phyloP scores from a whole-genome alignment of 2,888 invertebrate species.

The Fissipunctia ypsillon region DNA sequence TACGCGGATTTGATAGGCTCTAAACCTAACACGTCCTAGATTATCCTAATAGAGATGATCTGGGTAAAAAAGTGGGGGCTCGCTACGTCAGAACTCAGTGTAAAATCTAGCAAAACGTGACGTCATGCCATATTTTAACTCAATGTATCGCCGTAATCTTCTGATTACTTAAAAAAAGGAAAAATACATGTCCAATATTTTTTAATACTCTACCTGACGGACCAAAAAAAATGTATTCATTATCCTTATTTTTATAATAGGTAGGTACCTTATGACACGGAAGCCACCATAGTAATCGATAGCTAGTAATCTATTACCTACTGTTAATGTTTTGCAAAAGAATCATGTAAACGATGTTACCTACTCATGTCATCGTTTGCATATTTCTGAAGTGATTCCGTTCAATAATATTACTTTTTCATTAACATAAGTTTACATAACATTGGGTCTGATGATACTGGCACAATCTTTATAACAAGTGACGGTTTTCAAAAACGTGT shows the following conservation, averaged over 20 bases:
- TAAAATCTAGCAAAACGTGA: no score
- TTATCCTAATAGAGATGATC: no score
- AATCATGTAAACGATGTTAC: neutral
- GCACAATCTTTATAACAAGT: neutral
- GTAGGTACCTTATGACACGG: neutral
- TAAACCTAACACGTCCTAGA: neutral
- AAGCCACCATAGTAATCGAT: neutral
- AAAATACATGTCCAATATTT: no score
- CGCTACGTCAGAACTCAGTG: no score
- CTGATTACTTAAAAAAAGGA: no score
- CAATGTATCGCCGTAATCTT: no score
- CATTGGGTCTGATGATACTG: neutral
- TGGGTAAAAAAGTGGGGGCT: no score
- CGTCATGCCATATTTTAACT: no score
- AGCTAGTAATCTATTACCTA: neutral
- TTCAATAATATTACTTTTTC: neutral
- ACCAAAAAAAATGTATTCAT: no score
- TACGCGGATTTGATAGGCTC: neutral
- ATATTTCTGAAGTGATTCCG: conserved; percentile 1
- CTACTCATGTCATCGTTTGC: neutral
- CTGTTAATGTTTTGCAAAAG: conserved; percentile 1
- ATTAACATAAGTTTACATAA: neutral
- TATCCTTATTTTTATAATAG: neutral
- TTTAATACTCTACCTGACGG: no score
- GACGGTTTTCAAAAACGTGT: neutral